Conservation (phyloP, 2,888 invertebrate genomes). For the Heliconius charithonia region DNA sequence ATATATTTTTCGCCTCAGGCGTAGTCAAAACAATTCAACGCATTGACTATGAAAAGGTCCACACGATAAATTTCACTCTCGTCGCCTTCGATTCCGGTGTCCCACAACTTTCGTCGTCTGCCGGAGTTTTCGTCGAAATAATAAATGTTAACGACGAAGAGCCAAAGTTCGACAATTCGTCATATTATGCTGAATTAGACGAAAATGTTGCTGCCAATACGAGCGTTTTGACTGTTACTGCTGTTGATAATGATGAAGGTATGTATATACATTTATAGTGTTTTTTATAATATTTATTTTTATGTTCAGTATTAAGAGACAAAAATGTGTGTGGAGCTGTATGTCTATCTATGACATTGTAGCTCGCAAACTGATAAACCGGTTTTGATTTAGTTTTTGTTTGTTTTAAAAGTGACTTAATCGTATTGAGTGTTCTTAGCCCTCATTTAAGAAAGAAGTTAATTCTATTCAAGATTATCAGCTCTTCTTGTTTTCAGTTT, state of each 20-base stretch:
- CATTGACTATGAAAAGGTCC: constrained; percentile 93
- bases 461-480: background rate
- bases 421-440: too few species aligned
- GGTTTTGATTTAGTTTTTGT: too few species aligned
- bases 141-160: constrained; percentile 94
- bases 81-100: constrained; percentile 94
- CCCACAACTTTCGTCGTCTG: constrained; percentile 91
- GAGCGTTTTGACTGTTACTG: constrained; percentile 88
- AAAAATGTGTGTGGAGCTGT: background rate
- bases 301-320: too few species aligned
- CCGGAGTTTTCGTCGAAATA: constrained; percentile 89
- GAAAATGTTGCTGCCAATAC: constrained; percentile 91
- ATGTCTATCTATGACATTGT: background rate
- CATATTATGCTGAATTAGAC: constrained; percentile 88
- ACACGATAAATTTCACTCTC: constrained; percentile 90
- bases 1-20: constrained; percentile 73
- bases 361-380: too few species aligned
- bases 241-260: constrained; percentile 91
- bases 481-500: background rate
- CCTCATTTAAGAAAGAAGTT: background rate
- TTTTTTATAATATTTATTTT: background rate
- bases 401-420: too few species aligned
- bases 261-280: constrained; percentile 43
- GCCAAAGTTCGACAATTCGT: constrained; percentile 87
- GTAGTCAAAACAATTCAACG: constrained; percentile 89